A percentile compares a stretch with the other conserved stretches of the same genome.
These are phyloP conservation scores for Zeuzera pyrina DNA, from an alignment of 2,888 invertebrate genomes.

Conservation along the genomic window DNA sequence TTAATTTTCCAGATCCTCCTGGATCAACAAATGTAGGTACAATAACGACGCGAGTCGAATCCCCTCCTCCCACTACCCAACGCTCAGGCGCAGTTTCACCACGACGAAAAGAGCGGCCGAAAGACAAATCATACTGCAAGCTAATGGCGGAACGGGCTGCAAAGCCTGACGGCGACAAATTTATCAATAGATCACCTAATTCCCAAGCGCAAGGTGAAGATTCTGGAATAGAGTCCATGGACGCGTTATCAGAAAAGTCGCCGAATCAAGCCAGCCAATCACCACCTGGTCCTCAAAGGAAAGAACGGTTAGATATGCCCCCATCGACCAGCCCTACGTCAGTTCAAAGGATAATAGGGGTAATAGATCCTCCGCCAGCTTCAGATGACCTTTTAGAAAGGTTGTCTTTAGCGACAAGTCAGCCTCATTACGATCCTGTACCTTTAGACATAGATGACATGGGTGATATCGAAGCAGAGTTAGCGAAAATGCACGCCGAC, in stretches of 20 bases:
- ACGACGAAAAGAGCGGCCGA: slow-evolving; percentile 51
- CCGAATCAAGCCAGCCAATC: slow-evolving; percentile 89
- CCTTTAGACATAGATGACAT: slow-evolving; percentile 68
- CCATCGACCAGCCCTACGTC: slow-evolving; percentile 54
- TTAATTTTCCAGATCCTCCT: slow-evolving; percentile 65
- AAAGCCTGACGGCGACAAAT: slow-evolving; percentile 40
- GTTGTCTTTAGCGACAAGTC: slow-evolving; percentile 33
- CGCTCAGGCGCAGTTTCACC: slow-evolving; percentile 36
- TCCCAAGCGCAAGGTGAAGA: slow-evolving; percentile 83
- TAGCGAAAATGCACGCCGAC: slow-evolving; percentile 77
- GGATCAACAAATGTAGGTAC: slow-evolving; percentile 83
- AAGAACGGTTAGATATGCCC: slow-evolving; percentile 58
- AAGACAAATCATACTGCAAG: slow-evolving; percentile 73
- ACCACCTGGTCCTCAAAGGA: slow-evolving; percentile 68
- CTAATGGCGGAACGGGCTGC: slow-evolving; percentile 62
- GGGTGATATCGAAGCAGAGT: slow-evolving; percentile 78
- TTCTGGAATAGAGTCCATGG: slow-evolving; percentile 94
- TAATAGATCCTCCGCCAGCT: slow-evolving; percentile 39
- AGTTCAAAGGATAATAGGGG: slow-evolving; percentile 63
- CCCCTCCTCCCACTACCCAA: slow-evolving; percentile 26
- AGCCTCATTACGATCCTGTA: slow-evolving; percentile 43
- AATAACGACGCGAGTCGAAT: slow-evolving; percentile 40
- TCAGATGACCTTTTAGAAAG: slow-evolving; percentile 44
- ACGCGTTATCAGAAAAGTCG: slow-evolving; percentile 92
- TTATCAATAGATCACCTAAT: slow-evolving; percentile 58